Conservation (phyloP, 2,113 vertebrate genomes). For the Lynx canadensis region DNA sequence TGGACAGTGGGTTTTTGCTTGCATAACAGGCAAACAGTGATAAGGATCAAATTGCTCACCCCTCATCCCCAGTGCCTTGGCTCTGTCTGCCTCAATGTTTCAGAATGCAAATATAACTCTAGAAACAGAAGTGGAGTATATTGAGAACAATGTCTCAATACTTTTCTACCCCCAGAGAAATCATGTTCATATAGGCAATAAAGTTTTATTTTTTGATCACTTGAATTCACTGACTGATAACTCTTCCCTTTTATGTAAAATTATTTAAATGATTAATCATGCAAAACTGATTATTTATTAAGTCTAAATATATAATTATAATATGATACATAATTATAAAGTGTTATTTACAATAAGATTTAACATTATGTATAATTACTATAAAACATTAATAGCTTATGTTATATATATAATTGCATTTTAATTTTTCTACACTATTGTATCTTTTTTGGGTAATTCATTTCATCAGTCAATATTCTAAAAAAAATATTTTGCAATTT, state of each 20-base stretch:
- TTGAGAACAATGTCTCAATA: background rate
- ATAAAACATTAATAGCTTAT: conserved; percentile 14
- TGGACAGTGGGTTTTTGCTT: background rate
- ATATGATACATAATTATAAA: background rate
- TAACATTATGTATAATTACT: background rate
- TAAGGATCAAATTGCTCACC: background rate
- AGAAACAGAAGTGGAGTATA: background rate
- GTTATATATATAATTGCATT: background rate
- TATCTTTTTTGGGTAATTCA: background rate
- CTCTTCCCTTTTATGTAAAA: background rate
- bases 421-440: background rate
- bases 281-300: background rate
- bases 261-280: background rate
- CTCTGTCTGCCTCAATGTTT: background rate
- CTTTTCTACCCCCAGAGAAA: background rate
- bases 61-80: background rate
- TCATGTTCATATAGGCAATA: background rate
- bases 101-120: background rate
- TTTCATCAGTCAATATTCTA: background rate
- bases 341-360: background rate
- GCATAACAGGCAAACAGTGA: background rate
- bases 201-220: conserved; percentile 11
- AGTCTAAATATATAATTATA: background rate
- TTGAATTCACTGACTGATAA: background rate
- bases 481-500: background rate